A percentile compares a stretch with the other conserved stretches of the same genome.
Conservation (phyloP, 2,113 vertebrate species). For the Thunnus thynnus region DNA sequence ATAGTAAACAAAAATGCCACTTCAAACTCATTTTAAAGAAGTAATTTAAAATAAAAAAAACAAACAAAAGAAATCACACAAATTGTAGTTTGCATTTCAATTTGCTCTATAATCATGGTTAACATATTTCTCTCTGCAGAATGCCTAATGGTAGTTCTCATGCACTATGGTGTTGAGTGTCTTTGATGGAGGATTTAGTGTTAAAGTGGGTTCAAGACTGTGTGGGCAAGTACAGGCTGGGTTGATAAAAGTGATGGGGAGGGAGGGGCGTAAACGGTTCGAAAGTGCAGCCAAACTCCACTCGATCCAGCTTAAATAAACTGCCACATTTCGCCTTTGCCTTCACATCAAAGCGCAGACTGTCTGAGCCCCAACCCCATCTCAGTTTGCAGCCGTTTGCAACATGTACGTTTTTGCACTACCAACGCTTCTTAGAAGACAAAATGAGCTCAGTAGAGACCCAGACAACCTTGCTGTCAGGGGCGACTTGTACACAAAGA, state of each 20-base stretch:
- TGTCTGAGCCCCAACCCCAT: constrained; percentile 71
- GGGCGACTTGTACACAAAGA: constrained; percentile 13
- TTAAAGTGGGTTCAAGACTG: constrained; percentile 73
- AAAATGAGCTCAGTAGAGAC: constrained; percentile 34
- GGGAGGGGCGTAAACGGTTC: constrained; percentile 61
- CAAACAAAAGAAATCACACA: constrained; percentile 38
- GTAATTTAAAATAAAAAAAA: constrained; percentile 12
- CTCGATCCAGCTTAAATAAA: constrained; percentile 80
- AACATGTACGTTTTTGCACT: constrained; percentile 40
- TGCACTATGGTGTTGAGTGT: constrained; percentile 60
- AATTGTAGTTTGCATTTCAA: constrained; percentile 28
- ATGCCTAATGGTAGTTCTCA: constrained; percentile 56
- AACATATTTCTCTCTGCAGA: constrained; percentile 46
- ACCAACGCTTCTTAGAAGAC: constrained; percentile 37
- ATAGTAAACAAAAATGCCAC: constrained; percentile 30
- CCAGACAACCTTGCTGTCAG: constrained; percentile 24
- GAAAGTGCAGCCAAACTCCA: constrained; percentile 79
- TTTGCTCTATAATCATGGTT: constrained; percentile 44
- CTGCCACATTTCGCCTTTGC: constrained; percentile 61
- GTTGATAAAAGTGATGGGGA: constrained; percentile 71
- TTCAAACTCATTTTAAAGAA: constrained; percentile 26
- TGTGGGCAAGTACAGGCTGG: constrained; percentile 58
- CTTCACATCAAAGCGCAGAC: constrained; percentile 76
- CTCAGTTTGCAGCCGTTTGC: constrained; percentile 67
- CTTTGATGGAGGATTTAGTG: constrained; percentile 79